Base-by-base conservation (phyloP, 23 tunicate species). In the Halocynthia roretzi region DNA sequence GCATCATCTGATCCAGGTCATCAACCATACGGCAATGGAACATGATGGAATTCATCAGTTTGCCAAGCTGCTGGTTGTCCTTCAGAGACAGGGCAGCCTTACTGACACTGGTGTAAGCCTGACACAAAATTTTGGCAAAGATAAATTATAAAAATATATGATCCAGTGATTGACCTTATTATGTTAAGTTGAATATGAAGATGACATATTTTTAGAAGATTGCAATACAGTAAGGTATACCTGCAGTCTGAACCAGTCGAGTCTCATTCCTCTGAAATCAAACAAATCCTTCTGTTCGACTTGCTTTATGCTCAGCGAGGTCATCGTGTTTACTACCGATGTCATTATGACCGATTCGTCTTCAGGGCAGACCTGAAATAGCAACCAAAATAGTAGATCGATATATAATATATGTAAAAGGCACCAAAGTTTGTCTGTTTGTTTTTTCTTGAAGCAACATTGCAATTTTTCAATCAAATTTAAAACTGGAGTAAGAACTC, bases 201-300 rank as follows among this genome's bases (percentile, higher is more conserved):
- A 14, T 15, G 18, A 2, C 31, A 19, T 68, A 20, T 49, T 20
- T 4, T 20, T 20, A 68, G 14, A 40, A 14, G 12, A 2, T 15
- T 68, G 58, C n/a, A 49, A 23, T 15, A 72, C 12, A 72, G 44
- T 53, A 15, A 72, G 2, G 17, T 50, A 14, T 11, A 94, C 99
- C 87, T 94, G 99, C 53, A 94, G 56, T 51, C 99, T 62, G 61
- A 88, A 94, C 99, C 99, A 94, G 81, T 94, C 99, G 40, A 94
- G 61, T 56, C 99, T 73, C 87, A 94, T 80, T 9, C 97, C 96
- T 6, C 96, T 80, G 62, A 94, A 94, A 78, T 94, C 99, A 68
- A 88, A 88, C 67, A 88, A 71, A 56, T 94, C 99, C 60, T 87
- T 87, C 65, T 93, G 90, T 75, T 87, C 94, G 20, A 93, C 89